Conservation (phyloP, 53 echinoderm and acorn worm species). For the Astropecten irregularis region DNA sequence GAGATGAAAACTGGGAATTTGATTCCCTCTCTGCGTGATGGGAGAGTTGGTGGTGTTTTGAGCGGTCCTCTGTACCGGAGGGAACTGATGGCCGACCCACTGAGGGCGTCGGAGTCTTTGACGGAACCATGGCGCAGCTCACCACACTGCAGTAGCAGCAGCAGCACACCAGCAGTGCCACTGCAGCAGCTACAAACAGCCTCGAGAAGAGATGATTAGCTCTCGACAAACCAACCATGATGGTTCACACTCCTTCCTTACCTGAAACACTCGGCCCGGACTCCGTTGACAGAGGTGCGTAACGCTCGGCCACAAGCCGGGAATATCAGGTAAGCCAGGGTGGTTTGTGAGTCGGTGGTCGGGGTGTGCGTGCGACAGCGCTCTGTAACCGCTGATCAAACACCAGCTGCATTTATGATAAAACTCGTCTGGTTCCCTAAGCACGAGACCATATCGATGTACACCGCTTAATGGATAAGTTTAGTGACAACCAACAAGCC, state of each 20-base stretch:
- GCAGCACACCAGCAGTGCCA: conserved; percentile 9
- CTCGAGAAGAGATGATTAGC: conserved; percentile 8
- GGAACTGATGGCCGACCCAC: neutral
- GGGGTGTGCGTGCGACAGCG: conserved; percentile 13
- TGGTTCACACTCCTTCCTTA: conserved; percentile 49
- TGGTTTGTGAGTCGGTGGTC: neutral
- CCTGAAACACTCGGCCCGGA: conserved; percentile 30
- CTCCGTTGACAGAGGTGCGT: conserved; percentile 8
- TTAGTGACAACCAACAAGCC: conserved; percentile 21
- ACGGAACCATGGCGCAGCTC: conserved; percentile 26
- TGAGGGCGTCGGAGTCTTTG: conserved; percentile 13
- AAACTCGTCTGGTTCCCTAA: conserved; percentile 41
- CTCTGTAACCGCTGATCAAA: conserved; percentile 5
- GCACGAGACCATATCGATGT: conserved; percentile 17
- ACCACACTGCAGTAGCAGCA: conserved; percentile 15
- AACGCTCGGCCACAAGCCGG: conserved; percentile 4
- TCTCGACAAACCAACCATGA: conserved; percentile 61
- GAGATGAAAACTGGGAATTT: neutral
- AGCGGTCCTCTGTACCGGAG: neutral
- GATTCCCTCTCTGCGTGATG: neutral
- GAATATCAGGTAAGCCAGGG: conserved; percentile 23
- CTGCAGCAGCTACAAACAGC: neutral
- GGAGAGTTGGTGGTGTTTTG: neutral
- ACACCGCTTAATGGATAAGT: conserved; percentile 12
- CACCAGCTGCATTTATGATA: conserved; percentile 34